Percentiles rank a stretch among this genome's conserved stretches.
Evolutionary conservation across 2,888 invertebrate species (phyloP).

Genomic region (Lysandra coridon): DNA sequence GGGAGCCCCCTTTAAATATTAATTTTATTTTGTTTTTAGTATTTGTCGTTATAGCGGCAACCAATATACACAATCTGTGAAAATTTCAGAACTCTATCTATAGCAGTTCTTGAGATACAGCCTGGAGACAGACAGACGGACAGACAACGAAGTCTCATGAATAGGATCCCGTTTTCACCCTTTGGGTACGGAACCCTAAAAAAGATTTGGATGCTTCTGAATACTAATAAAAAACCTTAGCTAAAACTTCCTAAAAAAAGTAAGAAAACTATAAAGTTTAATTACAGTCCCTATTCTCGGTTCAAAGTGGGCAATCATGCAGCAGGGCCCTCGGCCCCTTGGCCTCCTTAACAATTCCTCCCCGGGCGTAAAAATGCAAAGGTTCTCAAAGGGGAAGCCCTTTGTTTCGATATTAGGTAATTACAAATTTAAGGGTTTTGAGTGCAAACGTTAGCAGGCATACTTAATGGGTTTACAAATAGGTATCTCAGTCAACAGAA

Average conservation of each 20-base stretch:
- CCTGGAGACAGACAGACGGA: too few relatives aligned
- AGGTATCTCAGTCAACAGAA: neutral
- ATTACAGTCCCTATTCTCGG: conserved; percentile 42
- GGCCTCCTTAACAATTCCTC: conserved; percentile 60
- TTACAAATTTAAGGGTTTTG: neutral
- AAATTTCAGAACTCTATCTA: too few relatives aligned
- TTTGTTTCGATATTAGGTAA: conserved; percentile 29
- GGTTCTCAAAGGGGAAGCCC: conserved; percentile 46
- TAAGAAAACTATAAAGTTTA: conserved; percentile 26
- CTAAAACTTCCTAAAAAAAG: conserved; percentile 14
- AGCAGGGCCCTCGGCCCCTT: conserved; percentile 44
- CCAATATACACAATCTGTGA: too few relatives aligned
- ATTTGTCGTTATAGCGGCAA: too few relatives aligned
- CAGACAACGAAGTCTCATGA: too few relatives aligned
- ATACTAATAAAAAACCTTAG: neutral
- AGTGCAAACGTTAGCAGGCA: neutral
- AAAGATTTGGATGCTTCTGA: too few relatives aligned
- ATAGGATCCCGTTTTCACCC: too few relatives aligned
- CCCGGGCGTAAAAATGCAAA: conserved; percentile 59
- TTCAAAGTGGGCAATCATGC: conserved; percentile 61
- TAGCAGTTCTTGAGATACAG: too few relatives aligned
- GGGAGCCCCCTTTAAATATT: too few relatives aligned
- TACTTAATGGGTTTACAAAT: neutral
- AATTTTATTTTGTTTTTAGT: too few relatives aligned
- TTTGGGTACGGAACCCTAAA: too few relatives aligned